These are phyloP conservation scores for Macrosiphum euphorbiae DNA, from an alignment of 2,888 invertebrate species.

Conservation along the genomic window DNA sequence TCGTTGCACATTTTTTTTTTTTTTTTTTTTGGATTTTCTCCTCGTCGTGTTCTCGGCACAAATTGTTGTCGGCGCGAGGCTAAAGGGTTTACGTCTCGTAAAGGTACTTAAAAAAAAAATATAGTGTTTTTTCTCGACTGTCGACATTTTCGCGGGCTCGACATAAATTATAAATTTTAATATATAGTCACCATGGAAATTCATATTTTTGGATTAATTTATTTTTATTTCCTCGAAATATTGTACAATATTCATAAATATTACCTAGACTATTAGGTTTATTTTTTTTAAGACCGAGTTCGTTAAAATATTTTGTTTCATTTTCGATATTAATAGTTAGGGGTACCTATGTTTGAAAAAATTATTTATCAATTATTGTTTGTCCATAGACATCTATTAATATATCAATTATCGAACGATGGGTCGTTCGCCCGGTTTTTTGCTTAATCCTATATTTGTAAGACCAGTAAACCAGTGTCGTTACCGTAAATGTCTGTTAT, in stretches of 20 bases:
- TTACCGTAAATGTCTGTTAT: conserved; percentile 44
- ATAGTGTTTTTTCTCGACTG: not conserved
- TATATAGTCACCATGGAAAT: not conserved
- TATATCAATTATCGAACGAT: not conserved
- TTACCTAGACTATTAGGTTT: not conserved
- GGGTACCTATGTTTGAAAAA: not conserved
- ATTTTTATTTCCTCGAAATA: not conserved
- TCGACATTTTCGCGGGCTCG: not conserved
- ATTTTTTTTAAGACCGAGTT: not conserved
- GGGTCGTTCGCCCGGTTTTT: conserved; percentile 32
- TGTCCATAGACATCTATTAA: not conserved
- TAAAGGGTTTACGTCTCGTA: not conserved
- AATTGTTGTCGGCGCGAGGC: not conserved
- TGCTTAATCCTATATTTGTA: not conserved
- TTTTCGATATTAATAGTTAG: not conserved
- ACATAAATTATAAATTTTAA: not conserved
- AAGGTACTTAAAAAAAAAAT: not conserved
- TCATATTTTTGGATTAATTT: not conserved
- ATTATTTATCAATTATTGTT: not conserved
- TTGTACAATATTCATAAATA: not conserved
- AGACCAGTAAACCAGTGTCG: conserved; percentile 44
- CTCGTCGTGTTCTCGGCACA: not conserved
- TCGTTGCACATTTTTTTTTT: not conserved
- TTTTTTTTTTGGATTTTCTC: not conserved
- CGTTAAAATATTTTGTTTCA: not conserved